Evolutionary conservation across 2,888 invertebrate species (phyloP).

Genomic region (Athripsodes cinereus): DNA sequence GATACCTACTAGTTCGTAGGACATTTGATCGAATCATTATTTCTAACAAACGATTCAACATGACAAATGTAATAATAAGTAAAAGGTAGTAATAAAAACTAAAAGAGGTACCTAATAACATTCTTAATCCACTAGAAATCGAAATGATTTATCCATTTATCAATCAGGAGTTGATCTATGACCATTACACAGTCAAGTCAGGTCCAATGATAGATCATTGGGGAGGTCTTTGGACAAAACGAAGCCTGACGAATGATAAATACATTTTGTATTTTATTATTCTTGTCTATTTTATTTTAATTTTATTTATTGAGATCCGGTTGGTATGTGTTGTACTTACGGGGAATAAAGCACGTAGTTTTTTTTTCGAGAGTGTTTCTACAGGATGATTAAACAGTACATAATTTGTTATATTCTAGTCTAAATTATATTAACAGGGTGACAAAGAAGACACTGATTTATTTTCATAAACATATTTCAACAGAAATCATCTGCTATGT

Average conservation of each 20-base stretch:
- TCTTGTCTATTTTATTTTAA: not conserved
- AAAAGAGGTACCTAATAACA: too few relatives aligned
- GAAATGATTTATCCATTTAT: conserved; percentile 1
- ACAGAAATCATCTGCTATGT: too few relatives aligned
- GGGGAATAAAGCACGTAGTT: not conserved
- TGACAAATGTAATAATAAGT: not conserved
- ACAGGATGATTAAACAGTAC: too few relatives aligned
- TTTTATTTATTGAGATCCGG: not conserved
- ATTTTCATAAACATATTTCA: too few relatives aligned
- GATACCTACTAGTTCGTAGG: too few relatives aligned
- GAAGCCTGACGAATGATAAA: not conserved
- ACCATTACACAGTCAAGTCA: not conserved
- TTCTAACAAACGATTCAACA: too few relatives aligned
- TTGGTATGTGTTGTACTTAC: not conserved
- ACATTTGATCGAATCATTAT: too few relatives aligned
- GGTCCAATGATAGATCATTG: not conserved
- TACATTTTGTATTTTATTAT: not conserved
- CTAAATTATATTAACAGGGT: too few relatives aligned
- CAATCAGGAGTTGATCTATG: not conserved
- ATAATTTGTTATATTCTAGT: too few relatives aligned
- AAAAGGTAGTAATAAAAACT: too few relatives aligned
- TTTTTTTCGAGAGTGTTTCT: too few relatives aligned
- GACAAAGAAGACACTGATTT: too few relatives aligned
- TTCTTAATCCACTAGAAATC: not conserved
- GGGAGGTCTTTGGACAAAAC: not conserved